Evolutionary conservation across 2,888 invertebrate genomes (phyloP).

Genomic region (Mayetiola destructor): DNA sequence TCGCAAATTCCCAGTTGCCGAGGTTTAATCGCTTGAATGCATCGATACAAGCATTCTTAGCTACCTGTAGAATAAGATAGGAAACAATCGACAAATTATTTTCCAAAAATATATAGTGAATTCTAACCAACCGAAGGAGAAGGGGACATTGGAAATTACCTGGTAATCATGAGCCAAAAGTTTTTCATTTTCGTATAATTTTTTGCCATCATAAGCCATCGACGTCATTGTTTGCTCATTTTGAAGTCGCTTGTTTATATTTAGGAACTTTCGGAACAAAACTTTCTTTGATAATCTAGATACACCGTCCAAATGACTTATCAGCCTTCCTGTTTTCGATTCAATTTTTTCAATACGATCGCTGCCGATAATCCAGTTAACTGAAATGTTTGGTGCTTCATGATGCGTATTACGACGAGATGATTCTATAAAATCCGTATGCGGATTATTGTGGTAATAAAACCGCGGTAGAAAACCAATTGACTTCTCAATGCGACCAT

Average conservation of each 20-base stretch:
- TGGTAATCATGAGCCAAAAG: neutral
- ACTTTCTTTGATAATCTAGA: neutral
- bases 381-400: neutral
- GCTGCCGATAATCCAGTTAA: neutral
- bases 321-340: neutral
- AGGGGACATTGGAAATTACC: no score
- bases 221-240: no score
- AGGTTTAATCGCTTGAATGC: neutral
- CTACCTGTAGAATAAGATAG: neutral
- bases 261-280: neutral
- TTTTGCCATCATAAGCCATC: neutral
- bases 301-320: neutral
- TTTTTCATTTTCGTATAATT: neutral
- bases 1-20: neutral
- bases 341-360: neutral
- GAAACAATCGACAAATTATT: neutral
- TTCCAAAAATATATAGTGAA: neutral
- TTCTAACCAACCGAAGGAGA: no score
- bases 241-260: neutral
- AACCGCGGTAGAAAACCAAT: constrained; percentile 7
- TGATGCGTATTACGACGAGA: neutral
- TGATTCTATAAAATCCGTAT: neutral
- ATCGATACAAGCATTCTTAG: neutral
- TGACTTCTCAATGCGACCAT: constrained; percentile 5
- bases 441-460: neutral